Base-by-base conservation (phyloP, 2,888 invertebrate genomes). In the Phortica magna region DNA sequence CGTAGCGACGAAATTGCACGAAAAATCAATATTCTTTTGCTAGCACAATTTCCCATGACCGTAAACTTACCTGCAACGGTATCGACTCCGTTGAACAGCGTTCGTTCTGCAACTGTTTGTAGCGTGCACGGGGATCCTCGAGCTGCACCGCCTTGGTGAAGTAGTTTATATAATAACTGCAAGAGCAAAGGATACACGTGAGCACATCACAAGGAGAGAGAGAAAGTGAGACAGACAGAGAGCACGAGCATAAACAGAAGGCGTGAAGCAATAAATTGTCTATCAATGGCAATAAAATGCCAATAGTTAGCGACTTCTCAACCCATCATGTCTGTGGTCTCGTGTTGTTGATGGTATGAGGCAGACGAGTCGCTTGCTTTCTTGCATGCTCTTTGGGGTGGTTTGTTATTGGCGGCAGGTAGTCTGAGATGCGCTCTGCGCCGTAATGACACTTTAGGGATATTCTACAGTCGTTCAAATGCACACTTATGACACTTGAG, bases 141-240 rank as follows among this genome's bases (percentile, higher is more conserved):
- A 96, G 95, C 84, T 95, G 95, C 82, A 96, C 96, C 64, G 94
- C 94, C 92, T 95, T 95, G 72, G 94, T 95, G 79, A 94, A 93
- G 89, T 95, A 95, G 91, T 96, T 95, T 82, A 96, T 94, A 88
- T 95, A 96, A 91, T 96, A 96, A 85, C 96, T 96, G 91, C 43
- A 82, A 81, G 22, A 9, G 65, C 31, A 55, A 7, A 73, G 43
- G 55, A 73, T 17, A 17, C 39, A 79, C 71, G 57, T 79, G 64
- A 53, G 78, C 67, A 70, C 48, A 39, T 64, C 64, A n/a, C 19
- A 57, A 48, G 42, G 67, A 14, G 6, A 68, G 17, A n/a, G 12
- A 41, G 41, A 31, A 10, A 65, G 39, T 12, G 12, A 31, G n/a
- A 14, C 39, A 31, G n/a, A 14, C 39, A 19, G 70, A 71, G 70